Evolutionary conservation across 2,797 vertebrate species (phyloP).

Genomic region (Rhinatrema bivittatum): DNA sequence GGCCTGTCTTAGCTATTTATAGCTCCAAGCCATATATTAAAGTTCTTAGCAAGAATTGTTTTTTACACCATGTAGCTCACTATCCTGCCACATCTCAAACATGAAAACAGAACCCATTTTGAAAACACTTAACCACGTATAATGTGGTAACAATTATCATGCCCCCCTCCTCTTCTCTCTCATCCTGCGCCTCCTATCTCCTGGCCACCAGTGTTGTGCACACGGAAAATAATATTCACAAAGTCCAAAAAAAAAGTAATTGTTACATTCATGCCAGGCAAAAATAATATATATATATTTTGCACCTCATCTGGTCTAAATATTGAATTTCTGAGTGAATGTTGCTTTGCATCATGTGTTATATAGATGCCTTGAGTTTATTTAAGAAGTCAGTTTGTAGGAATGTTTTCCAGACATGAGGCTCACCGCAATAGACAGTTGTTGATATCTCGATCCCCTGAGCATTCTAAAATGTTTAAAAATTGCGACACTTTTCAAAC

Average conservation of each 20-base stretch:
- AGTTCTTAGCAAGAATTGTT: no score
- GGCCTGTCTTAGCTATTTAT: no score
- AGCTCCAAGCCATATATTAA: no score
- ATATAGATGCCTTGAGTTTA: slow-evolving; percentile 72
- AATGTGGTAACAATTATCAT: neutral
- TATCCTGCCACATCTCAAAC: no score
- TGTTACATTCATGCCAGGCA: slow-evolving; percentile 33
- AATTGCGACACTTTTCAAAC: slow-evolving; percentile 74
- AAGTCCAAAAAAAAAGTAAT: no score
- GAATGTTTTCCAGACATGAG: slow-evolving; percentile 67
- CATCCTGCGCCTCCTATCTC: no score
- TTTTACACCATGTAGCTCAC: no score
- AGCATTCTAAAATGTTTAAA: slow-evolving; percentile 73
- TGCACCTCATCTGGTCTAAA: slow-evolving; percentile 61
- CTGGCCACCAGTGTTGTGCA: no score
- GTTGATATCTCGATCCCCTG: slow-evolving; percentile 69
- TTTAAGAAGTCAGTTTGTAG: slow-evolving; percentile 65
- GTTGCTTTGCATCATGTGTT: slow-evolving; percentile 56
- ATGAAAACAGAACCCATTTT: no score
- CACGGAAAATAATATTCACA: no score
- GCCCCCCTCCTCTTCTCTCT: slow-evolving; percentile 32
- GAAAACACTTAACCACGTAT: neutral
- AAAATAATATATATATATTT: slow-evolving; percentile 52
- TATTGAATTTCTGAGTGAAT: slow-evolving; percentile 53
- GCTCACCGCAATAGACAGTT: slow-evolving; percentile 68